Base-by-base conservation (phyloP, 2,888 invertebrate genomes). In the Acholoe squamosa region DNA sequence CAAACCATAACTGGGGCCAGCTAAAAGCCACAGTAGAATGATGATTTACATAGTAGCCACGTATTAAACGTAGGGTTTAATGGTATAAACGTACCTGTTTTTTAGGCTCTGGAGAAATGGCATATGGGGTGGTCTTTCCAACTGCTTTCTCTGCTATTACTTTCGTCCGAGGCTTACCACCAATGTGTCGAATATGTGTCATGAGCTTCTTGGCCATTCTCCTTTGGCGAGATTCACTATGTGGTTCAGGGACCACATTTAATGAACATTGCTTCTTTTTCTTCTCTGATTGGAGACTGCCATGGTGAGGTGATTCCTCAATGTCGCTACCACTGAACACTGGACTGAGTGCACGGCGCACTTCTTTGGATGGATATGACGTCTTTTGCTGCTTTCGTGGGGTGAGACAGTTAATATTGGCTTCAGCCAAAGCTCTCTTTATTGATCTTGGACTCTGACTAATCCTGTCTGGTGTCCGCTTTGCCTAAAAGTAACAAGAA, bases 361-460 rank as follows among this genome's bases (percentile, higher is more conserved):
- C 19, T 19, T 52, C 10, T n/a, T 19, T 52, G 12, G 12, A 7
- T 19, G 25, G 28, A 84, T 19, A 16, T 5, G 14, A 7, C 25
- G 16, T 86, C 28, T 31, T 52, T 3, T 1, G 25, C 16, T 86
- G 52, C 22, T 56, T 86, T 16, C 86, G 52, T 16, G 86, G 86
- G 16, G 54, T 54, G n/a, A 86, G 56, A 31, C 86, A 86, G 25
- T 86, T 86, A 7, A 86, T 86, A 54, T 86, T 52, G 10, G 86
- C 52, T 31, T 86, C 86, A 19, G 56, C 86, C 5, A 86, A 31
- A 0, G 86, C 86, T 3, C 86, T 22, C 86, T 86, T 86, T 31
- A 86, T 14, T 52, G 86, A 86, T 28, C 56, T 52, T n/a, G 86
- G 86, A 25, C 86, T 86, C 0, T 52, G 86, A 25, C 31, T 86